Evolutionary conservation across 2,888 invertebrate species (phyloP), one percentile per base, ranked within the genome.

Genomic region (Cremastobaeus sp.): DNA sequence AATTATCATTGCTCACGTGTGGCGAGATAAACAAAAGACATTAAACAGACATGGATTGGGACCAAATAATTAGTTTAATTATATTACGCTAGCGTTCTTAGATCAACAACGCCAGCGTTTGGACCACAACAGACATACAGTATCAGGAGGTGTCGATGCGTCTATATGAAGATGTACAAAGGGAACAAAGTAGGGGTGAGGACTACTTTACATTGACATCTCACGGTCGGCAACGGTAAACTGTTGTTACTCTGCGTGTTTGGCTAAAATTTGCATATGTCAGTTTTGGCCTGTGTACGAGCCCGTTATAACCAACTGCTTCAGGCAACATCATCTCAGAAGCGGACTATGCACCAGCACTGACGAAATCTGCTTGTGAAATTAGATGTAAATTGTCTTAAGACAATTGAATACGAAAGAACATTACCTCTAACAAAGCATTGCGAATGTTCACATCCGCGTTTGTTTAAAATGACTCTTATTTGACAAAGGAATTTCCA

Each of bases 191-290:
- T 50, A 47, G 48, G 50, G 48, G 5, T 25, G 30, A 41, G 54
- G 41, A 18, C 57, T 59, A 59, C 70, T 60, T 65, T 64, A 70
- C 68, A 76, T 68, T 70, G 70, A 57, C 65, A 60, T 69, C 74
- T 74, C 68, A 65, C 62, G 45, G 71, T 48, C 64, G 75, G 47
- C 59, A 50, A 76, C 65, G 70, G 75, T 71, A 76, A 77, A 80
- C 78, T 80, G 80, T n/a, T n/a, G n/a, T 79, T 78, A 77, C 78
- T 78, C 80, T 79, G 83, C 82, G 83, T 87, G 86, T 87, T 87
- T 86, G 80, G 74, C 74, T 80, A 82, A 81, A 81, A 87, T 87
- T 87, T 87, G 86, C 86, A 86, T 86, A 84, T 80, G 86, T 84
- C 85, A 84, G 83, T 83, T 70, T 82, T 80, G 76, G 79, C 78